Evolutionary conservation across 2,888 invertebrate species (phyloP).

Genomic region (Hydriomena furcata): DNA sequence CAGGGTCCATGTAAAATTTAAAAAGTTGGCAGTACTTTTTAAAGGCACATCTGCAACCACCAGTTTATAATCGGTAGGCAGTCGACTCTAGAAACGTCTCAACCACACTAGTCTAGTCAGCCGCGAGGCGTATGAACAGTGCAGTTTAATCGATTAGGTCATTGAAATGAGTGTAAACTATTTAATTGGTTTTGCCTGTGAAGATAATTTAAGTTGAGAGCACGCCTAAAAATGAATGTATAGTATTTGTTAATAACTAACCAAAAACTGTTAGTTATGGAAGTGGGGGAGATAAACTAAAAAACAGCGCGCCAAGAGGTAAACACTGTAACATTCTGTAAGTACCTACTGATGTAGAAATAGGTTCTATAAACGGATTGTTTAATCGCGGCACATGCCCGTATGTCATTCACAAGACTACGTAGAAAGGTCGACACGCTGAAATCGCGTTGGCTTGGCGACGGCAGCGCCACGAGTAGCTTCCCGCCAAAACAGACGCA

Average conservation of each 20-base stretch:
- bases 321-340: no score
- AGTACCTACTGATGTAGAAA: conserved; percentile 1
- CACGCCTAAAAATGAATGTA: no score
- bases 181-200: neutral
- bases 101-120: conserved; percentile 36
- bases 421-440: conserved; percentile 61
- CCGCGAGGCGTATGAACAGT: conserved; percentile 41
- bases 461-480: conserved; percentile 51
- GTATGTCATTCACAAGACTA: conserved; percentile 60
- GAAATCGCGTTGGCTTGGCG: conserved; percentile 52
- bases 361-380: conserved; percentile 7
- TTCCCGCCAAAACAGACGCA: conserved; percentile 76
- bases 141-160: conserved; percentile 49
- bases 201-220: no score
- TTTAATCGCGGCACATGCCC: conserved; percentile 42
- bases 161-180: conserved; percentile 43
- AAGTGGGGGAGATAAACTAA: no score
- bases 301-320: no score
- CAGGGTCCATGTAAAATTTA: no score
- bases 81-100: no score
- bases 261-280: no score
- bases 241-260: no score
- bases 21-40: no score
- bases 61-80: no score
- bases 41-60: no score